Evolutionary conservation across 2,888 invertebrate species (phyloP).

Genomic region (Epiblema foenella): DNA sequence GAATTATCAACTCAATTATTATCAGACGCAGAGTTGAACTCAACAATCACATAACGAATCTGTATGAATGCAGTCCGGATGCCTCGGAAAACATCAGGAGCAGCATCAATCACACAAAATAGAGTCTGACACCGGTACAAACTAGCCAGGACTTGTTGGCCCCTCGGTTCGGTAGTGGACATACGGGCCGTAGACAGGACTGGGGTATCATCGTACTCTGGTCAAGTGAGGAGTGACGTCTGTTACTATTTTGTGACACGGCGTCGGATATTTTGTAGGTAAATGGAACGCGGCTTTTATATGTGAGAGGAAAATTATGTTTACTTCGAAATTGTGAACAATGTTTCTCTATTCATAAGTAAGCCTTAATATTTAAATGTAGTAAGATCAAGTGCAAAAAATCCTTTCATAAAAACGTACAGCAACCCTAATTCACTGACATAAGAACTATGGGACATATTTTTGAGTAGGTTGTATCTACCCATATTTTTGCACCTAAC

Average conservation of each 20-base stretch:
- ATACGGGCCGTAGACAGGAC: neutral
- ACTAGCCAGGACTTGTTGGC: conserved; percentile 2
- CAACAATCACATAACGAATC: neutral
- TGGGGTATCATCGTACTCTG: neutral
- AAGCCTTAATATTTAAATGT: neutral
- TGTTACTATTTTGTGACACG: conserved; percentile 31
- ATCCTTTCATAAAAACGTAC: too few species aligned
- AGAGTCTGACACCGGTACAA: conserved; percentile 35
- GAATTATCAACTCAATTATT: neutral
- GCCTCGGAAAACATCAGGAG: conserved; percentile 30
- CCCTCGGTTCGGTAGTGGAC: neutral
- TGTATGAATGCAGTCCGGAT: conserved; percentile 35
- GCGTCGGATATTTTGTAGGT: conserved; percentile 20
- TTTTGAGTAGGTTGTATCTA: too few species aligned
- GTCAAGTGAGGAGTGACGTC: conserved; percentile 13
- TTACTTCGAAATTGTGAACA: neutral
- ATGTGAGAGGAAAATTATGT: neutral
- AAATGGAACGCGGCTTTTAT: conserved; percentile 23
- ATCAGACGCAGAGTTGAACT: neutral
- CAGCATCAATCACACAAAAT: conserved; percentile 42
- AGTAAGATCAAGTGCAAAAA: too few species aligned
- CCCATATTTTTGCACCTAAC: too few species aligned
- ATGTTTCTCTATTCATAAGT: neutral
- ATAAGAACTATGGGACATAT: too few species aligned
- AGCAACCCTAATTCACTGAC: too few species aligned